phyloP scores from a whole-genome alignment of 2,113 vertebrate species.

The Gorsachius goisagi region DNA sequence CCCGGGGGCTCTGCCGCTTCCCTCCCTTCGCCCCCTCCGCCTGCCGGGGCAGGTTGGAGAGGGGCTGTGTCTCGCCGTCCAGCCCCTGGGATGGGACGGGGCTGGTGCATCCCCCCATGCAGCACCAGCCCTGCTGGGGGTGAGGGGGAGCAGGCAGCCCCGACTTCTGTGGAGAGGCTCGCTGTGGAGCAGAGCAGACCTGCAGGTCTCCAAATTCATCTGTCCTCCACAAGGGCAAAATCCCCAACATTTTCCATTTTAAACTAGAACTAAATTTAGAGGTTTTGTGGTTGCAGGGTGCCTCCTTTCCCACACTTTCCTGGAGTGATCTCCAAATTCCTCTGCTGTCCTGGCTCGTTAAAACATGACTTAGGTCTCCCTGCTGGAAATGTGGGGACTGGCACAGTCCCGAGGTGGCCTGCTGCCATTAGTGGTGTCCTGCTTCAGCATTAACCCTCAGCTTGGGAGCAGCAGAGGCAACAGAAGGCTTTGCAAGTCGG shows the following conservation, averaged over 20 bases:
- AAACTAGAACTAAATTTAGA: constrained; percentile 15
- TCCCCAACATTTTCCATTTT: background rate
- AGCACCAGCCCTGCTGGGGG: background rate
- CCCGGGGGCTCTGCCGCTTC: background rate
- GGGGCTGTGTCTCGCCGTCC: fast-evolving
- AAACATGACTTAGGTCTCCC: constrained; percentile 15
- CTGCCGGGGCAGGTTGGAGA: fast-evolving
- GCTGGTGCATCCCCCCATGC: fast-evolving
- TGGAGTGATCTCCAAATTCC: constrained; percentile 2
- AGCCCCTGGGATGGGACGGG: background rate
- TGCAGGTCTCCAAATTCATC: background rate
- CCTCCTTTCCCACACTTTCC: constrained; percentile 52
- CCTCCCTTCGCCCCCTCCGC: background rate
- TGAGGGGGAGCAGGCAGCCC: background rate
- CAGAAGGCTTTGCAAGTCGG: background rate
- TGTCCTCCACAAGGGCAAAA: background rate
- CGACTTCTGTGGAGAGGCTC: fast-evolving
- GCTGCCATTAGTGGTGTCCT: background rate
- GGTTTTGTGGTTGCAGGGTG: background rate
- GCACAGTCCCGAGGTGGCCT: background rate
- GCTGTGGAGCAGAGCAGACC: fast-evolving
- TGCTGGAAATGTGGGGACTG: background rate
- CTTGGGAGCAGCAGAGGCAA: background rate
- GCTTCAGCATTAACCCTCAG: background rate
- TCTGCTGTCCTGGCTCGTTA: background rate